A percentile compares a stretch with the other conserved stretches of the same genome.
Conservation (phyloP, 2,888 invertebrate genomes). For the Nomada lathburiana region DNA sequence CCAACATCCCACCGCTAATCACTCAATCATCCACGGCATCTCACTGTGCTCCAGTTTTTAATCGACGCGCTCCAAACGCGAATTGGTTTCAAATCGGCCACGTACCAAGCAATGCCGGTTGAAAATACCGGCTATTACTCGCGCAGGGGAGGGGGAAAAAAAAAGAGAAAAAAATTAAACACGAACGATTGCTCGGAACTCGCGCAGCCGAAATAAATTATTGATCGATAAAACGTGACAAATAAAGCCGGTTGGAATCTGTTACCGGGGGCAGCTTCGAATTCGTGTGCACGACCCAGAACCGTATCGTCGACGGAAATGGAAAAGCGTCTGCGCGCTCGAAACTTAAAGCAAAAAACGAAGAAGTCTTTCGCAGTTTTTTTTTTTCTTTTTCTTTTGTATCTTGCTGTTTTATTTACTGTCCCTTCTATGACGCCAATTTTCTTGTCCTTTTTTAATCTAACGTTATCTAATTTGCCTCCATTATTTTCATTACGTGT, state of each 20-base stretch:
- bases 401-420: background rate
- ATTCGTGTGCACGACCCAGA: slow-evolving; percentile 48
- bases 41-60: background rate
- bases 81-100: background rate
- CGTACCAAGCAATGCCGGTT: background rate
- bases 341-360: background rate
- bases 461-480: background rate
- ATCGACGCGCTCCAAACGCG: background rate
- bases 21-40: background rate
- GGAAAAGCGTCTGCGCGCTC: slow-evolving; percentile 62
- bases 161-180: background rate
- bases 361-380: background rate
- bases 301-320: slow-evolving; percentile 57
- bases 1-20: no score
- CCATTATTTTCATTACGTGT: background rate
- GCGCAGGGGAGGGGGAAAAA: background rate
- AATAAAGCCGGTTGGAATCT: slow-evolving; percentile 19
- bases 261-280: slow-evolving; percentile 43
- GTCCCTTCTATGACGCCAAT: background rate
- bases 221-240: slow-evolving; percentile 40
- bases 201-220: slow-evolving; percentile 9
- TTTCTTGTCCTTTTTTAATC: background rate
- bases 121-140: background rate
- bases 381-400: background rate
- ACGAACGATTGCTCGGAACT: background rate